A percentile compares a stretch with the other conserved stretches of the same genome.
These are phyloP conservation scores for Hippocampus mohnikei DNA, from an alignment of 2,113 vertebrate genomes.

Conservation along the genomic window DNA sequence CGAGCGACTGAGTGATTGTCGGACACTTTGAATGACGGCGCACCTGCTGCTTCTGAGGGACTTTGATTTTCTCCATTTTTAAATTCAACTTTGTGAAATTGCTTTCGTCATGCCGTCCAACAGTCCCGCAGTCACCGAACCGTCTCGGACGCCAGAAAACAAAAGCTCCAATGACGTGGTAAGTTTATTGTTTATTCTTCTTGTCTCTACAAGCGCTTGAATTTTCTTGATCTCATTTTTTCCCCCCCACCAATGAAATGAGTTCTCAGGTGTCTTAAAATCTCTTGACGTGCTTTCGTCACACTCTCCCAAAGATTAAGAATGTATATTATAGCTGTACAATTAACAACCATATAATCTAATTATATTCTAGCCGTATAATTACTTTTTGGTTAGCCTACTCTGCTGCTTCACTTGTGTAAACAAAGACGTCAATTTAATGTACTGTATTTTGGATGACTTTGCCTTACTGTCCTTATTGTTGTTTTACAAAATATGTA, in stretches of 20 bases:
- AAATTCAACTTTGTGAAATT: conserved; percentile 28
- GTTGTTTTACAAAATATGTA: too few relatives aligned
- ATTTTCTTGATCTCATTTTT: not conserved
- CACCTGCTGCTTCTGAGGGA: conserved; percentile 52
- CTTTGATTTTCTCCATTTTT: conserved; percentile 46
- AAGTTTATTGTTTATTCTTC: conserved; percentile 19
- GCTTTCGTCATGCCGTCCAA: conserved; percentile 69
- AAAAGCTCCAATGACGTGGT: conserved; percentile 57
- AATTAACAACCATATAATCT: too few relatives aligned
- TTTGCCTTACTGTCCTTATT: too few relatives aligned
- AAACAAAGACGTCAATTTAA: not conserved
- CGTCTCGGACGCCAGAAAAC: conserved; percentile 56
- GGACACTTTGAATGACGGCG: conserved; percentile 55
- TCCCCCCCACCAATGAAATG: not conserved
- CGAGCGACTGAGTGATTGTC: conserved; percentile 19
- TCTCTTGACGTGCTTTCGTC: not conserved
- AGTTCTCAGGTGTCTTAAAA: not conserved
- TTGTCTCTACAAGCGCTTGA: not conserved
- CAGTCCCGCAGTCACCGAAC: conserved; percentile 53
- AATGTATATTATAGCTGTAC: too few relatives aligned
- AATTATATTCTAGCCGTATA: too few relatives aligned
- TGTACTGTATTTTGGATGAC: not conserved
- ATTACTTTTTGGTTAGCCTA: not conserved
- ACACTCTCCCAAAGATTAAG: not conserved
- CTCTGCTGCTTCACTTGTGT: not conserved